Base-by-base conservation (phyloP, 2,797 vertebrate genomes). In the Sebastes iracundus region DNA sequence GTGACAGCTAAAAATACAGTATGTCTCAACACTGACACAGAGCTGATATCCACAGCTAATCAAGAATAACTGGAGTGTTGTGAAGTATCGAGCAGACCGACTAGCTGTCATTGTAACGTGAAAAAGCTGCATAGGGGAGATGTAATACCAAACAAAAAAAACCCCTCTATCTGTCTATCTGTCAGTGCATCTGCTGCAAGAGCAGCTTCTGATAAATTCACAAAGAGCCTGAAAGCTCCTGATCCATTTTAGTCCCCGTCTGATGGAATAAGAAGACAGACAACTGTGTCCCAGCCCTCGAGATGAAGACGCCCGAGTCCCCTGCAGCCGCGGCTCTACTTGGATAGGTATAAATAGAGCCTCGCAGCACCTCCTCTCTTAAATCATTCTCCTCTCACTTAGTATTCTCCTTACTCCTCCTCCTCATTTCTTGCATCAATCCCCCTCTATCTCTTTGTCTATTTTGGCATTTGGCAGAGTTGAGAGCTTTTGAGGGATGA, bases 281-380 rank as follows among this genome's bases (percentile, higher is more conserved):
- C 86, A 84, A 80, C 66, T 67, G 71, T 75, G 84, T 80, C 86
- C 72, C 62, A 46, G 68, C 73, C 80, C 79, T 75, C 3, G 4
- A 80, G 80, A 65, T 74, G 82, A 81, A 52, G 64, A 82, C 8
- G 55, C 28, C 56, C 12, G 6, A 69, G 86, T 83, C 75, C 69
- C 73, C 75, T 67, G 76, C 80, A 85, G 84, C 74, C 52, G 28
- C 3, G 4, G 67, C 68, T 77, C 69, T 32, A 52, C 79, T 79
- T 68, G 71, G 68, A 76, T 75, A 30, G 76, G 75, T 88, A 91
- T 88, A 87, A 92, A 92, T 87, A 92, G 88, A 92, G 77, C 68
- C 69, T 75, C 49, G 83, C 77, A 84, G 55, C 70, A 70, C 84
- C 80, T 77, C 63, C 73, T 82, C 77, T 86, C 78, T 80, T 75